These are phyloP conservation scores for Thymelicus lineola DNA, from an alignment of 2,888 invertebrate species.

Conservation along the genomic window DNA sequence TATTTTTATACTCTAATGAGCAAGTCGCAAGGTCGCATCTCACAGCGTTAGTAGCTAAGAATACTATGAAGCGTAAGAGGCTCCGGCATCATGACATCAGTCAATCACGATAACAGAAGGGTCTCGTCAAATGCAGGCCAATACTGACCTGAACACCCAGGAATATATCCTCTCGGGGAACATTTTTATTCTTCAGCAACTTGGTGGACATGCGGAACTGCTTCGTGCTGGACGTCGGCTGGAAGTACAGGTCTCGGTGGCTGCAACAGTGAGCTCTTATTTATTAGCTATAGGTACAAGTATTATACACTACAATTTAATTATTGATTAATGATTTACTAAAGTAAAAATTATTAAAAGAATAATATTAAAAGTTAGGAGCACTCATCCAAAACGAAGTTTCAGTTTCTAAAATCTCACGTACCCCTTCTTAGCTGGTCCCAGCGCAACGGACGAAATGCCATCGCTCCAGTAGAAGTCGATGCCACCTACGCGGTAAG, in stretches of 20 bases:
- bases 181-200: constrained; percentile 87
- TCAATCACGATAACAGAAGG: no score
- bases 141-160: constrained; percentile 84
- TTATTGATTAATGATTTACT: no score
- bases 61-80: no score
- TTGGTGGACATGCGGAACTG: constrained; percentile 90
- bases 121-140: background rate
- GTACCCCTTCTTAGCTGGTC: constrained; percentile 70
- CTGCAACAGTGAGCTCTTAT: constrained; percentile 50
- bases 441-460: constrained; percentile 89
- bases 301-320: no score
- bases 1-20: no score
- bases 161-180: constrained; percentile 84
- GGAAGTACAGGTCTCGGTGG: constrained; percentile 89
- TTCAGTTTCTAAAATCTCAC: constrained; percentile 44
- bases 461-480: constrained; percentile 94
- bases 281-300: no score
- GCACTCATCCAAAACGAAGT: no score
- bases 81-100: no score
- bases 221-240: constrained; percentile 90
- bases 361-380: no score
- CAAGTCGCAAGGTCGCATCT: no score
- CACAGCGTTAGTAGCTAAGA: no score
- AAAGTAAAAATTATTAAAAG: no score
- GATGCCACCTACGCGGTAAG: constrained; percentile 89